A percentile compares a stretch with the other conserved stretches of the same genome.
Evolutionary conservation across 64 coral and sea anemone genomes (phyloP).

Genomic region (Cladopsammia gracilis): DNA sequence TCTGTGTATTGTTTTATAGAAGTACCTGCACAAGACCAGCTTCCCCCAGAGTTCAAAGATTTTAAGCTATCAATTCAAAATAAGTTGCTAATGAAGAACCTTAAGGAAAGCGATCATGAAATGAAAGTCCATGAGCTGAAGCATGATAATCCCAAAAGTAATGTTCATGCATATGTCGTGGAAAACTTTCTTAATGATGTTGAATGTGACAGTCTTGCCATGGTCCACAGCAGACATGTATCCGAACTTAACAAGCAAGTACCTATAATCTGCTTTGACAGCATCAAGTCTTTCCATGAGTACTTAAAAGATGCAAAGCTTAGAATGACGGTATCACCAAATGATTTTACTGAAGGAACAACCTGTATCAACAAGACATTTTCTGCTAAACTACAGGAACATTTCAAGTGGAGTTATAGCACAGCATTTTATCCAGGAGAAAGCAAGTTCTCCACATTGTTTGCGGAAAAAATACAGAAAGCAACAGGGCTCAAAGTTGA

Average conservation of each 20-base stretch:
- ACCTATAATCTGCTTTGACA: constrained; percentile 94
- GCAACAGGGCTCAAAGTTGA: constrained; percentile 80
- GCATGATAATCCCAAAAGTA: constrained; percentile 55
- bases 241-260: constrained; percentile 71
- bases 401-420: constrained; percentile 96
- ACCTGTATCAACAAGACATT: constrained; percentile 98
- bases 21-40: not conserved
- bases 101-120: constrained; percentile 63
- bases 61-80: constrained; percentile 83
- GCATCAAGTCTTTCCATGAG: constrained; percentile 80
- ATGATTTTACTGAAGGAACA: constrained; percentile 86
- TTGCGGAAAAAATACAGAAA: constrained; percentile 80
- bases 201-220: constrained; percentile 85
- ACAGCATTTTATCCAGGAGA: constrained; percentile 99
- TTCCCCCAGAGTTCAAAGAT: constrained; percentile 48
- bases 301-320: constrained; percentile 88
- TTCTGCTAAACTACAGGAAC: constrained; percentile 60
- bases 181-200: constrained; percentile 83
- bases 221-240: constrained; percentile 77
- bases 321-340: constrained; percentile 69
- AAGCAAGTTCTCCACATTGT: constrained; percentile 90
- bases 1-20: constrained; percentile 2
- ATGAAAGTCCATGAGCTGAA: constrained; percentile 70
- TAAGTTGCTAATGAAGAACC: constrained; percentile 58
- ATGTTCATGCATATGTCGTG: constrained; percentile 83